A percentile compares a stretch with the other conserved stretches of the same genome.
phyloP scores from a whole-genome alignment of 2,888 invertebrate genomes.

The Mythimna impura region DNA sequence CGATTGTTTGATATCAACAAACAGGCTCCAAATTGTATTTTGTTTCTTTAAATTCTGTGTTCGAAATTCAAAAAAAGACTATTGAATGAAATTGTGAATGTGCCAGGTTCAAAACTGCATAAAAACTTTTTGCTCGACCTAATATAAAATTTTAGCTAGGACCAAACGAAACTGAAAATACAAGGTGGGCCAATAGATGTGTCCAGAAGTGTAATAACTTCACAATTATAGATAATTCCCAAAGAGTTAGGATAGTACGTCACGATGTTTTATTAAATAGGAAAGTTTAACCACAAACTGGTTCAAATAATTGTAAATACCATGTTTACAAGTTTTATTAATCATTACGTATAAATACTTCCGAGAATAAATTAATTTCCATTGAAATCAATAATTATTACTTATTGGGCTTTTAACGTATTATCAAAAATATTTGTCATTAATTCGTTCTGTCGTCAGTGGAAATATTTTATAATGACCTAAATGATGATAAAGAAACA shows the following conservation, averaged over 20 bases:
- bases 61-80: too few species aligned
- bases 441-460: neutral
- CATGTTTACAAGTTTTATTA: neutral
- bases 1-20: too few species aligned
- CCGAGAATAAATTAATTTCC: conserved; percentile 9
- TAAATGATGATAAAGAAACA: neutral
- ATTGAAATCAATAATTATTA: neutral
- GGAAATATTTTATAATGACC: conserved; percentile 1
- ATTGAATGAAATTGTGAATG: too few species aligned
- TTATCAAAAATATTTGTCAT: conserved; percentile 4
- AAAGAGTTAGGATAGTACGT: neutral
- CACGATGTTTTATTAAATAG: neutral
- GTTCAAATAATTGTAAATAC: conserved; percentile 2
- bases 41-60: too few species aligned
- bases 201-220: too few species aligned
- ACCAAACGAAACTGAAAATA: too few species aligned
- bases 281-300: conserved; percentile 5
- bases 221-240: neutral
- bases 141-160: too few species aligned
- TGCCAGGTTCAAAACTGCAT: too few species aligned
- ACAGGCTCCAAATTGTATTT: too few species aligned
- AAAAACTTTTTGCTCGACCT: too few species aligned
- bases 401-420: conserved; percentile 3
- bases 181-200: too few species aligned
- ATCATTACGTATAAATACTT: conserved; percentile 5